These are phyloP conservation scores for Colostygia pectinataria DNA, from an alignment of 2,888 invertebrate species.

Conservation along the genomic window DNA sequence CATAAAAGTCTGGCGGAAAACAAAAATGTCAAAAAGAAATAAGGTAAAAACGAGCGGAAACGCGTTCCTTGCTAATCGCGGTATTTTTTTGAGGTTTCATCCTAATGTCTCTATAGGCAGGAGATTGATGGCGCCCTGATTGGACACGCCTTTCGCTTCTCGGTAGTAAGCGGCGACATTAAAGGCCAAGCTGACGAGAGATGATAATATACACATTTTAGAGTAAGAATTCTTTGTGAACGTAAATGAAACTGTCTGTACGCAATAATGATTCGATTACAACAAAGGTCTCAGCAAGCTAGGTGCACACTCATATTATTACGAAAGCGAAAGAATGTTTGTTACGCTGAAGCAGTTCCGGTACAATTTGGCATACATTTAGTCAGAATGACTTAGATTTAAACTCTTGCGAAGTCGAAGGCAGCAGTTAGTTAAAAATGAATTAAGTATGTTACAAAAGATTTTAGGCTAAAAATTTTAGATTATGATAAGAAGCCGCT, in stretches of 20 bases:
- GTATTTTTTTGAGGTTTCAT: conserved; percentile 50
- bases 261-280: conserved; percentile 7
- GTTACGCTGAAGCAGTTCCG: too few species aligned
- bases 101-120: conserved; percentile 67
- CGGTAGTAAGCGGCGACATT: conserved; percentile 61
- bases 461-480: too few species aligned
- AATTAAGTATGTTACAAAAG: too few species aligned
- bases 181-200: conserved; percentile 43
- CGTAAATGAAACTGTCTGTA: conserved; percentile 1
- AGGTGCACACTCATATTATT: too few species aligned
- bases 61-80: conserved; percentile 60
- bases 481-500: too few species aligned
- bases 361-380: too few species aligned
- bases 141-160: conserved; percentile 64
- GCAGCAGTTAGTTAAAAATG: too few species aligned
- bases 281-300: not conserved
- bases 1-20: not conserved
- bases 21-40: conserved; percentile 28
- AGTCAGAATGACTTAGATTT: too few species aligned
- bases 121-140: conserved; percentile 67
- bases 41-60: conserved; percentile 58
- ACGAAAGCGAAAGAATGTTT: too few species aligned
- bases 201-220: conserved; percentile 21
- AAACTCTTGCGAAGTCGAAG: too few species aligned
- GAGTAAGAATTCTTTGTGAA: conserved; percentile 1